These are phyloP conservation scores for Chymomyza costata DNA, from an alignment of 1,140 invertebrate species.

Conservation along the genomic window DNA sequence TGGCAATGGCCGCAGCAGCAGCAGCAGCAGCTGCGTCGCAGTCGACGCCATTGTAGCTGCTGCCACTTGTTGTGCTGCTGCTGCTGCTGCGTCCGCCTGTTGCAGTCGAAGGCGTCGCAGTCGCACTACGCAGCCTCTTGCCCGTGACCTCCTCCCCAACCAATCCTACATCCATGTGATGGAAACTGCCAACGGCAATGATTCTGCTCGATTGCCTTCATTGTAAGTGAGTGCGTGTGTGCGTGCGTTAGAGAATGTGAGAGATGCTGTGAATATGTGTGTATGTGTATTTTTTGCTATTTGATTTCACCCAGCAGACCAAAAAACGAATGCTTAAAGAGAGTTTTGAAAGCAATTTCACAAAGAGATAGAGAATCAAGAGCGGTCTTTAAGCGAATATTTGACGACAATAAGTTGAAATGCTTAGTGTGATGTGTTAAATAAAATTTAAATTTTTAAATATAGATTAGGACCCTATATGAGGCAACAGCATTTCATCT, in stretches of 20 bases:
- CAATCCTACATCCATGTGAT: slow-evolving; percentile 31
- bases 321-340: too few species aligned
- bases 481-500: too few species aligned
- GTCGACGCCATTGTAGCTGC: slow-evolving; percentile 8
- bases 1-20: slow-evolving; percentile 8
- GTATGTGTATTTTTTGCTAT: slow-evolving; percentile 13
- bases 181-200: slow-evolving; percentile 64
- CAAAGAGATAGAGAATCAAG: too few species aligned
- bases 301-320: too few species aligned
- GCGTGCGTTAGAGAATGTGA: slow-evolving; percentile 3
- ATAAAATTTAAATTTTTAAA: too few species aligned
- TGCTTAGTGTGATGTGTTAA: too few species aligned
- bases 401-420: too few species aligned
- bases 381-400: too few species aligned
- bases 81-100: slow-evolving; percentile 34
- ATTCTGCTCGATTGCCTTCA: slow-evolving; percentile 71
- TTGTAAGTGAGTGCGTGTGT: slow-evolving; percentile 31
- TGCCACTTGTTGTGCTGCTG: slow-evolving; percentile 56
- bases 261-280: slow-evolving; percentile 12
- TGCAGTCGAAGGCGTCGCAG: slow-evolving; percentile 21
- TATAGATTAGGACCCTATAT: too few species aligned
- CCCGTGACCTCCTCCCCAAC: not conserved
- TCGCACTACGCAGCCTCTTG: slow-evolving; percentile 22
- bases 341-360: too few species aligned
- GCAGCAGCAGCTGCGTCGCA: slow-evolving; percentile 25